Conservation (phyloP, 2,113 vertebrate species). For the Euleptes europaea region DNA sequence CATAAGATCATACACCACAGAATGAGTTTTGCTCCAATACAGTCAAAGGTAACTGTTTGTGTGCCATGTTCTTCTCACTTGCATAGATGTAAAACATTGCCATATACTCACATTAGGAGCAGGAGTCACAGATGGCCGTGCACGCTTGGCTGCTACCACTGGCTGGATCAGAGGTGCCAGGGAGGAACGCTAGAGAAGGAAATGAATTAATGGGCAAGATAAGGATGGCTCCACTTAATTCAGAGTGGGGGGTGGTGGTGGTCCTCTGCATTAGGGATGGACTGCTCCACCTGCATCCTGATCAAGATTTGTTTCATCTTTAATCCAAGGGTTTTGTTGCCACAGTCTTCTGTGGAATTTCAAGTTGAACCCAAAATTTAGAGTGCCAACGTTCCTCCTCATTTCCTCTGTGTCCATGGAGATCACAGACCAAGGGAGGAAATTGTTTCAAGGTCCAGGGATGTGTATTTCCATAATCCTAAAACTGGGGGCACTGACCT, state of each 20-base stretch:
- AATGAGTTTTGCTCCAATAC: too few relatives aligned
- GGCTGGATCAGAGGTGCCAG: conserved; percentile 2
- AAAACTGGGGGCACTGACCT: too few relatives aligned
- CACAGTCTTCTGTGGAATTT: too few relatives aligned
- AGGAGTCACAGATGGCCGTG: not conserved
- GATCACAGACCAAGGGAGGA: too few relatives aligned
- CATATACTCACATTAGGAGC: not conserved
- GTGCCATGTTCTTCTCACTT: not conserved
- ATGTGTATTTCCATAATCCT: too few relatives aligned
- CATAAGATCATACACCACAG: not conserved
- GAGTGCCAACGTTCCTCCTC: too few relatives aligned
- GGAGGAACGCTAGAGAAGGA: not conserved
- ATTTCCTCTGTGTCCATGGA: too few relatives aligned
- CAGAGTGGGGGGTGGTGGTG: not conserved
- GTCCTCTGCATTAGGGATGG: not conserved
- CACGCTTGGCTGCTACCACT: not conserved
- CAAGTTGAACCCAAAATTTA: too few relatives aligned
- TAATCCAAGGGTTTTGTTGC: too few relatives aligned
- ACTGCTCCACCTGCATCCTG: too few relatives aligned
- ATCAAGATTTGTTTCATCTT: too few relatives aligned
- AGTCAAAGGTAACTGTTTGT: not conserved
- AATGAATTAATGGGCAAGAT: not conserved
- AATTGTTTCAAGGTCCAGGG: too few relatives aligned
- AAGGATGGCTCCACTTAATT: not conserved
- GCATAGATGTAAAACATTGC: not conserved